phyloP scores from a whole-genome alignment of 2,113 vertebrate genomes.

The Brachyhypopomus gauderio region DNA sequence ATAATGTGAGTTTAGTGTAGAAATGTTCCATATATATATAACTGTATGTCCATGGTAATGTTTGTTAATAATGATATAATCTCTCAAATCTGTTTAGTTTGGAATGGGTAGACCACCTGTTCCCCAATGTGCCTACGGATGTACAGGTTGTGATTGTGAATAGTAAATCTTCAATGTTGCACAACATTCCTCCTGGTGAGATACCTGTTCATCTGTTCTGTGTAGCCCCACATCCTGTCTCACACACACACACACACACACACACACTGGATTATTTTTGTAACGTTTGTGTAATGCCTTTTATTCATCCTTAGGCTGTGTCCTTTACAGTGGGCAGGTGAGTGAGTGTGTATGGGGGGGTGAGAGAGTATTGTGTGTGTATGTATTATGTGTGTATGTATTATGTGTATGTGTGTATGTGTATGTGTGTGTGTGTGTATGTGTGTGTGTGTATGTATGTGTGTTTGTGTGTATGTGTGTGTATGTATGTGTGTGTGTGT shows the following conservation, averaged over 20 bases:
- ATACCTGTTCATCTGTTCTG: background rate
- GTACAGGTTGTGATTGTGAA: slow-evolving; percentile 43
- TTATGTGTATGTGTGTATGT: too few relatives aligned
- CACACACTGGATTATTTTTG: background rate
- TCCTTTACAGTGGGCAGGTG: slow-evolving; percentile 64
- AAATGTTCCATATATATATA: too few relatives aligned
- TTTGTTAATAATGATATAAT: background rate
- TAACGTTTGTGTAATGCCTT: background rate
- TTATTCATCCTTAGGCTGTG: slow-evolving; percentile 62
- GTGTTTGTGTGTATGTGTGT: too few relatives aligned
- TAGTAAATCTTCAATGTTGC: slow-evolving; percentile 45
- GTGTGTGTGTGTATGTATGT: too few relatives aligned
- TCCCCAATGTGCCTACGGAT: slow-evolving; percentile 22
- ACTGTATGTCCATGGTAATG: too few relatives aligned
- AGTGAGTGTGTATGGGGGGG: slow-evolving; percentile 29
- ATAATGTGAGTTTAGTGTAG: slow-evolving; percentile 32
- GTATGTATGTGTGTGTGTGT: too few relatives aligned
- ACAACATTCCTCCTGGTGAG: slow-evolving; percentile 60
- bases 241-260: background rate
- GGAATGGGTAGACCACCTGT: slow-evolving; percentile 42
- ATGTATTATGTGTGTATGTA: background rate
- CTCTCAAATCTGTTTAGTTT: background rate
- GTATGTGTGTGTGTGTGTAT: too few relatives aligned
- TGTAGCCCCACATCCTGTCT: too few relatives aligned
- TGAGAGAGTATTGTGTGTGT: background rate